Evolutionary conservation across 2,797 vertebrate species (phyloP), one percentile per base, ranked within the genome.

Genomic region (Bradypodion ventrale): DNA sequence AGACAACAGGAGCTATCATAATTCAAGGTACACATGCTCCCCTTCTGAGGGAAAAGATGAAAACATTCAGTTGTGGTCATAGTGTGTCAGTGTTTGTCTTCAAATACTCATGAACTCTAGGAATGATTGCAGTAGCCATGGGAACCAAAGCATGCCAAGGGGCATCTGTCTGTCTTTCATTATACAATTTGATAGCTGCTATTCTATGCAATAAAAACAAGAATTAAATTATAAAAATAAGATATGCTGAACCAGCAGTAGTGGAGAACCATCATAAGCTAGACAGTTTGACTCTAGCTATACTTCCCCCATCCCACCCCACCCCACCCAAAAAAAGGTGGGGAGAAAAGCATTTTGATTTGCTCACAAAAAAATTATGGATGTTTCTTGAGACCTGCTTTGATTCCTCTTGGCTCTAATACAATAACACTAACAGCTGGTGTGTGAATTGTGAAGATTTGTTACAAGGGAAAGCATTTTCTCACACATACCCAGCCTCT

Each of bases 71-170:
- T 62, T 25, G 5, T 63, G 66, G 32, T 56, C 62, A 46, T 15
- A 72, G 37, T 70, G 10, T 62, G 66, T 80, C 21, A 37, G 66
- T 32, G 46, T 56, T 77, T 72, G 75, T 40, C 35, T 70, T 60
- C 27, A 62, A 35, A 60, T 32, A 49, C 27, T 44, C 60, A 78
- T n/a, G 56, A 63, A 78, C 40, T 78, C 66, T 72, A 59, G 56
- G 69, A 78, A 63, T 72, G 56, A 42, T 42, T 84, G 66, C 56
- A 78, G 56, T 84, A 78, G 75, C n/a, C 56, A 78, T 84, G 66
- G 75, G 56, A 84, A 84, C 83, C n/a, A 84, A 68, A 62, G n/a
- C 27, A 42, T 56, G 52, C 25, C 27, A 42, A 29, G 42, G 9
- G 13, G 16, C 27, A 37, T 42, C 52, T 35, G 19, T 40, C 56